Base-by-base conservation (phyloP, 2,888 invertebrate genomes). In the Heterodera filipjevi region DNA sequence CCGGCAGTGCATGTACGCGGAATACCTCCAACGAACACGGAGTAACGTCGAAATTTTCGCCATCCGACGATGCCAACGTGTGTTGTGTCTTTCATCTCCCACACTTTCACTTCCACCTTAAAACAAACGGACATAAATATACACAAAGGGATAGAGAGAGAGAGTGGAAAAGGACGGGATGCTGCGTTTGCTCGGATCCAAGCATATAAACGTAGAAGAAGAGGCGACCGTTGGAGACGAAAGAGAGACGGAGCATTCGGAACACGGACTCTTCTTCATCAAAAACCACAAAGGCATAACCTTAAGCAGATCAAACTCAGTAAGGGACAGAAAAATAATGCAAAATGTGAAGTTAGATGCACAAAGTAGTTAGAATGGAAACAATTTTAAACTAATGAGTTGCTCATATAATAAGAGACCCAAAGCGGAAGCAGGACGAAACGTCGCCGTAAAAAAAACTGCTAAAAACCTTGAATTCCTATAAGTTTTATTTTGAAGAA, bases 1-100 rank as follows among this genome's bases (percentile, higher is more conserved):
- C 80, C 80, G n/a, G 80, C 80, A 39, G 80, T 74, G 77, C 78
- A 80, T 22, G 80, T 76, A 33, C 80, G 74, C 64, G 80, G 80
- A 46, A 80, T 39, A 32, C 80, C 80, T 46, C 80, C 80, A 27
- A 80, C 76, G 64, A 80, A 80, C 14, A 81, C 71, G 19, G 80
- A 80, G 39, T 77, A 71, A 22, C 75, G 80, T 10, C 68, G 74
- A 6, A 71, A 75, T 30, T 64, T 66, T n/a, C 79, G 75, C 80
- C 80, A 80, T 49, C 73, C 80, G 71, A 66, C 44, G 35, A 66
- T 53, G 1, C 76, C 70, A 12, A 76, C 33, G 49, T 68, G 80
- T 12, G 30, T 30, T 3, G 79, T 74, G 53, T 80, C 72, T 30
- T 68, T 76, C 46, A 80, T 70, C 53, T 80, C 75, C 80, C 80